Conservation (phyloP, 2,113 vertebrate genomes). For the Ammospiza caudacuta region DNA sequence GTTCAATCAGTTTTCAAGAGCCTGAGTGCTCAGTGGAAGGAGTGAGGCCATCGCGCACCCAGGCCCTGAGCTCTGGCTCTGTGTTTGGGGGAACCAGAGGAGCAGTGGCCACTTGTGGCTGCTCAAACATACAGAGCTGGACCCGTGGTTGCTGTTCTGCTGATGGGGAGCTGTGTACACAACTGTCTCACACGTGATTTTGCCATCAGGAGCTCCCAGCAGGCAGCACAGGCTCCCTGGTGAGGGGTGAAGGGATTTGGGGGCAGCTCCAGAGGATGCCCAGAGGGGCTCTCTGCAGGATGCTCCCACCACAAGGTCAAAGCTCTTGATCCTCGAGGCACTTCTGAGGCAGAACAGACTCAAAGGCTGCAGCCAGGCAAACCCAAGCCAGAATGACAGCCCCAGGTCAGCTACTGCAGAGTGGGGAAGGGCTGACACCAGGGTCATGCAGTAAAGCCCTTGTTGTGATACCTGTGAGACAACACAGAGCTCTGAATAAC, state of each 20-base stretch:
- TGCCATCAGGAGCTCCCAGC: not conserved
- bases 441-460: not conserved
- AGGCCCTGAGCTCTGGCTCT: not conserved
- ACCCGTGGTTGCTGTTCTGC: not conserved
- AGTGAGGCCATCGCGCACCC: slow-evolving; percentile 23
- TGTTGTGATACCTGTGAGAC: accelerated
- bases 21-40: slow-evolving; percentile 21
- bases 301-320: not conserved
- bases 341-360: not conserved
- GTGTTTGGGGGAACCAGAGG: not conserved
- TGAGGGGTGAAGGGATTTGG: accelerated
- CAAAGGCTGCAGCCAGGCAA: not conserved
- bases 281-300: not conserved
- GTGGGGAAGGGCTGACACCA: not conserved
- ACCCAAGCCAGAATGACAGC: not conserved
- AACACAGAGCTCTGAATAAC: not conserved
- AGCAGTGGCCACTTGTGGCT: not conserved
- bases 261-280: not conserved
- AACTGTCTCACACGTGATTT: not conserved
- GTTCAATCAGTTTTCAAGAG: slow-evolving; percentile 49
- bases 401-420: accelerated
- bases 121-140: not conserved
- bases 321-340: not conserved
- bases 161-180: not conserved
- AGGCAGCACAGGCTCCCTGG: not conserved